Evolutionary conservation across 2,888 invertebrate species (phyloP), one percentile per base, ranked within the genome.

Genomic region (Stenolophus ochropezus): DNA sequence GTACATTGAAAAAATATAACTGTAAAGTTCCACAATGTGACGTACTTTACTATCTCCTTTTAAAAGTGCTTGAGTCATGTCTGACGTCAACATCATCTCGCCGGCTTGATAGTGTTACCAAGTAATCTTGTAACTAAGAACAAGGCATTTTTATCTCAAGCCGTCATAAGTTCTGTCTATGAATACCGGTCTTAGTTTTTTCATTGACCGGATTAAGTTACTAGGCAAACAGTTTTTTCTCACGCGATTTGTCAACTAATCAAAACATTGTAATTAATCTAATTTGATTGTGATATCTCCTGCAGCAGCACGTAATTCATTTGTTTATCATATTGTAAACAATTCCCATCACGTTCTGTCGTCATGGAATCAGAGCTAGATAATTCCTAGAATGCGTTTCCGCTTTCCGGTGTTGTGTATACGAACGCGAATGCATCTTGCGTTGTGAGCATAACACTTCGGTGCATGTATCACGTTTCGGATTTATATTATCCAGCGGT

Each of bases 331-430:
- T 33, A n/a, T 18, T 5, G 20, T 69, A 69, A 69, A 69, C 33
- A 69, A 69, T 69, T 69, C 65, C 18, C 65, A 69, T 69, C 65
- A 33, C 65, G 33, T 61, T 23, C 4, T 16, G 33, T 33, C 65
- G 27, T 8, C 65, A 42, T 69, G 65, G 65, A 33, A 69, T 69
- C 33, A 69, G 33, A 69, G 11, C 33, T 14, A 3, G 33, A 69
- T 69, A 18, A 69, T 69, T 69, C 33, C 33, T 33, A 69, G 65
- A 69, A 69, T 42, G 16, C 27, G 18, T 69, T 69, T 69, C 33
- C 65, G 16, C 18, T 69, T 11, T 25, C 25, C 1, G 11, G 33
- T 42, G 33, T 42, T 42, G 33, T 42, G 33, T 42, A 11, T 42
- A 11, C 33, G 33, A 42, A 42, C 11, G n/a, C n/a, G n/a, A n/a